Evolutionary conservation across 2,888 invertebrate species (phyloP).

Genomic region (Xanthostigma xanthostigma): DNA sequence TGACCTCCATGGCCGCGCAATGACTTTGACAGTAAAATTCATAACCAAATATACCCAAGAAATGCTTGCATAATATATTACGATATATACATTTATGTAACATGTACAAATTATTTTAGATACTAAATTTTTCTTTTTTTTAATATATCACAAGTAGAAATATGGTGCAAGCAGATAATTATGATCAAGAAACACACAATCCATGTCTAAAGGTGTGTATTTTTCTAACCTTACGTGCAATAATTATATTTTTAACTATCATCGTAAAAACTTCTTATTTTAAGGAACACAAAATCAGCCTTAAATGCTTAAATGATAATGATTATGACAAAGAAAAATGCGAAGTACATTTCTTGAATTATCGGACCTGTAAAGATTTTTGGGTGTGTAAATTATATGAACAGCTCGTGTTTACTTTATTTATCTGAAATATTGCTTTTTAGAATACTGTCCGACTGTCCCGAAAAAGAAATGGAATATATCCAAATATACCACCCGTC

Average conservation of each 20-base stretch:
- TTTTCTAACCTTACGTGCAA: not conserved
- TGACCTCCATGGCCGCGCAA: no score
- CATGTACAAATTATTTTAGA: not conserved
- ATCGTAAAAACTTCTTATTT: constrained; percentile 18
- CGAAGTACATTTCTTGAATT: constrained; percentile 53
- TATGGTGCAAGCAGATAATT: not conserved
- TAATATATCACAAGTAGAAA: not conserved
- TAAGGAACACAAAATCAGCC: constrained; percentile 59
- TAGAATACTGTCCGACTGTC: constrained; percentile 43
- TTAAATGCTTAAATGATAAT: constrained; percentile 54
- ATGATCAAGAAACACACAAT: constrained; percentile 23
- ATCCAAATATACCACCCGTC: constrained; percentile 49
- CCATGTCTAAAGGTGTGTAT: constrained; percentile 28
- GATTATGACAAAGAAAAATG: constrained; percentile 53
- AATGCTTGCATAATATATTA: no score
- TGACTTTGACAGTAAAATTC: no score
- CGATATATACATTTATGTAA: not conserved
- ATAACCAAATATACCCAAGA: no score
- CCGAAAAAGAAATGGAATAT: constrained; percentile 44
- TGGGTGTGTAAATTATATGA: constrained; percentile 51
- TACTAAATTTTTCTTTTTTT: not conserved
- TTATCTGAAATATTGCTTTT: constrained; percentile 17
- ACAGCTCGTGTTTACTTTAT: no score
- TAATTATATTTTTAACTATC: not conserved
- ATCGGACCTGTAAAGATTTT: constrained; percentile 63